phyloP scores from a whole-genome alignment of 1,140 invertebrate species.

The Pristionchus pacificus region DNA sequence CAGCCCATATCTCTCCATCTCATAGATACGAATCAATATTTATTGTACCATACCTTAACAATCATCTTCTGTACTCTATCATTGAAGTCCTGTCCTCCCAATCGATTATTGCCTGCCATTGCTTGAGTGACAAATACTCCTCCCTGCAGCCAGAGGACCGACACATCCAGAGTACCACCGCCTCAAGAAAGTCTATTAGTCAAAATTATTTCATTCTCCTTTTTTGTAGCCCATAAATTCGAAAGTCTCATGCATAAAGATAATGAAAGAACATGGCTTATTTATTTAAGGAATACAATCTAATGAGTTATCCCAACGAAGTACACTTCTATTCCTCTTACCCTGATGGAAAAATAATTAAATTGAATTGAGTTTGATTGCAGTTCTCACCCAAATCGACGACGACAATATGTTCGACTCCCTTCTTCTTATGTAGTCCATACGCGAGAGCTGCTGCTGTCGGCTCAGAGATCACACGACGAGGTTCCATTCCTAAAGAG shows the following conservation, averaged over 20 bases:
- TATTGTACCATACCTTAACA: constrained; percentile 28
- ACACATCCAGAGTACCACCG: constrained; percentile 63
- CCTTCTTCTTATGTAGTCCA: constrained; percentile 58
- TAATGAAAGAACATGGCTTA: too few species aligned
- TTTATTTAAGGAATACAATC: too few species aligned
- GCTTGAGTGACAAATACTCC: constrained; percentile 63
- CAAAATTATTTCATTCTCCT: neutral
- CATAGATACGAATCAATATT: neutral
- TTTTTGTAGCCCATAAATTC: neutral
- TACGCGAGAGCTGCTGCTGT: constrained; percentile 59
- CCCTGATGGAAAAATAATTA: constrained; percentile 3
- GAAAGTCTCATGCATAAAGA: too few species aligned
- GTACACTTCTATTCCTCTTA: constrained; percentile 11
- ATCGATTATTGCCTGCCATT: constrained; percentile 63
- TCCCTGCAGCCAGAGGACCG: constrained; percentile 61
- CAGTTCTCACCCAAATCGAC: constrained; percentile 58
- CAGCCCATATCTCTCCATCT: constrained; percentile 16
- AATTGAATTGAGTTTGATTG: neutral
- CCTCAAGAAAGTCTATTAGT: constrained; percentile 32
- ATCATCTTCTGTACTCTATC: constrained; percentile 58
- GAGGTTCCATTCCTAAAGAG: constrained; percentile 70
- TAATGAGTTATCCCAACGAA: too few species aligned
- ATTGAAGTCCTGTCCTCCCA: constrained; percentile 63
- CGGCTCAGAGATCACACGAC: constrained; percentile 66
- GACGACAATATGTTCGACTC: constrained; percentile 60